Percentiles rank a stretch among this genome's conserved stretches.
These are phyloP conservation scores for Ellobium chinense DNA, from an alignment of 2,888 invertebrate genomes.

Conservation along the genomic window DNA sequence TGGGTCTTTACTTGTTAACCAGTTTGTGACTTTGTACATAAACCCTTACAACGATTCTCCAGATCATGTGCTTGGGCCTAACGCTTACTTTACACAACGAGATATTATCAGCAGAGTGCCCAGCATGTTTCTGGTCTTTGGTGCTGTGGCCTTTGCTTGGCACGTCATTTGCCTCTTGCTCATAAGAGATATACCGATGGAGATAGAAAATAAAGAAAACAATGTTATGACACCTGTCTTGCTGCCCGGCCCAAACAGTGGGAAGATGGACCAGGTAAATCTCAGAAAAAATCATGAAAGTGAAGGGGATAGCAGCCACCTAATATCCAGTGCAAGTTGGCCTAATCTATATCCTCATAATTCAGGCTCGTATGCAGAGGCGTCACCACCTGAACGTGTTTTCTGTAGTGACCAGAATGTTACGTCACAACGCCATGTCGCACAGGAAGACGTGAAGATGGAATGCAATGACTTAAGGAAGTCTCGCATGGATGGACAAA, in stretches of 20 bases:
- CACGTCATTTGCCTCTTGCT: not conserved
- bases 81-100: not conserved
- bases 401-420: too few relatives aligned
- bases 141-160: not conserved
- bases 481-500: not conserved
- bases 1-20: not conserved
- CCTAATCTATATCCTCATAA: too few relatives aligned
- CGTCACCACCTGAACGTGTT: too few relatives aligned
- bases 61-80: not conserved
- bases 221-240: too few relatives aligned
- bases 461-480: too few relatives aligned
- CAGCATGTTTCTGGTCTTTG: not conserved
- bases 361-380: too few relatives aligned
- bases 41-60: not conserved
- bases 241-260: too few relatives aligned
- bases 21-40: not conserved
- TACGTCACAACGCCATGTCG: too few relatives aligned
- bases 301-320: too few relatives aligned
- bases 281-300: too few relatives aligned
- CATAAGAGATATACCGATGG: not conserved
- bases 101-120: not conserved
- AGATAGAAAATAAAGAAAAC: not conserved
- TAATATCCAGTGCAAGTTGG: not conserved
- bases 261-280: too few relatives aligned
- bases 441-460: too few relatives aligned